Conservation (phyloP, 2,888 invertebrate genomes). For the Poecilus cupreus region DNA sequence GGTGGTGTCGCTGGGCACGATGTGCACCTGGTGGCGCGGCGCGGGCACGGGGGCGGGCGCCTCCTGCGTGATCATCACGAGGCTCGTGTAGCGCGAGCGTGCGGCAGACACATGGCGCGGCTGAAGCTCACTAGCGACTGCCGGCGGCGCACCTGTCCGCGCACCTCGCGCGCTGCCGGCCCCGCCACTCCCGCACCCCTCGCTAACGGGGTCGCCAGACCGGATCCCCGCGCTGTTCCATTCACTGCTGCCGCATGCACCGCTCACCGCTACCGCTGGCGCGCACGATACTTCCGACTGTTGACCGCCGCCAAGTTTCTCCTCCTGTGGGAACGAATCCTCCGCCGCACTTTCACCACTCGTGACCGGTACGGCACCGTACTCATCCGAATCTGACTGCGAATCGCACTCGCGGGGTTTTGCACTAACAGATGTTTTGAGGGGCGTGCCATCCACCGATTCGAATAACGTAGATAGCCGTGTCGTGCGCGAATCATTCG, state of each 20-base stretch:
- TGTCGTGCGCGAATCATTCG: conserved; percentile 25
- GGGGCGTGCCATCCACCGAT: conserved; percentile 34
- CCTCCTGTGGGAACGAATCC: conserved; percentile 50
- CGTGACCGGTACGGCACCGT: not conserved
- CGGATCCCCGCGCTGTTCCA: conserved; percentile 68
- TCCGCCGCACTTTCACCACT: conserved; percentile 38
- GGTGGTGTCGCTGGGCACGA: conserved; percentile 85
- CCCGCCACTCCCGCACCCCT: conserved; percentile 62
- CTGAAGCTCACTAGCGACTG: conserved; percentile 68
- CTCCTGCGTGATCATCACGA: conserved; percentile 93
- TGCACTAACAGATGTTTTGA: conserved; percentile 21
- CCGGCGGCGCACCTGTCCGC: conserved; percentile 71
- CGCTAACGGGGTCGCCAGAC: conserved; percentile 68
- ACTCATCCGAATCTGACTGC: not conserved
- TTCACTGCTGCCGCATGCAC: conserved; percentile 62
- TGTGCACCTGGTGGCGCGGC: conserved; percentile 78
- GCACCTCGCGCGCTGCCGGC: conserved; percentile 65
- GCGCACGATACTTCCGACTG: conserved; percentile 48
- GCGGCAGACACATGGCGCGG: conserved; percentile 69
- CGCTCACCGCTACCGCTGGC: conserved; percentile 18
- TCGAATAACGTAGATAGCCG: not conserved
- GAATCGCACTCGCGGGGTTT: not conserved
- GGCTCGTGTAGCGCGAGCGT: conserved; percentile 85
- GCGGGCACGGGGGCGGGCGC: conserved; percentile 69
- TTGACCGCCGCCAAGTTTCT: conserved; percentile 45